Percentiles rank a stretch among this genome's conserved stretches.
phyloP scores from a whole-genome alignment of 23 tunicate species.

The Halocynthia aurantium region DNA sequence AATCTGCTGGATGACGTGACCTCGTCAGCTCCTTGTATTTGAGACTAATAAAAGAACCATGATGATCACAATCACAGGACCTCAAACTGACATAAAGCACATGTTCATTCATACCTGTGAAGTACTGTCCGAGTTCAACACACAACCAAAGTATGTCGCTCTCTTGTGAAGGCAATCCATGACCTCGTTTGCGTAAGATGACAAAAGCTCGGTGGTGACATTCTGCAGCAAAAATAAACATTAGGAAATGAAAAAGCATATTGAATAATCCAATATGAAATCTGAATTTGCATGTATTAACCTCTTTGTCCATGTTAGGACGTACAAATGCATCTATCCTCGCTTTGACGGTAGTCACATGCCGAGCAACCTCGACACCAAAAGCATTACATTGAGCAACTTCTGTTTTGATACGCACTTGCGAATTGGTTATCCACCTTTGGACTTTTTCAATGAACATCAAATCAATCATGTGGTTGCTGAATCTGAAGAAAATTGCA shows the following conservation, averaged over 20 bases:
- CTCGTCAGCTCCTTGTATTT: too few relatives aligned
- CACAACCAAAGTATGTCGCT: slow-evolving; percentile 45
- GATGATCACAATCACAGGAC: too few relatives aligned
- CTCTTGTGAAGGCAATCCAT: slow-evolving; percentile 51
- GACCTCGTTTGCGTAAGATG: slow-evolving; percentile 40
- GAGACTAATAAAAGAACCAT: too few relatives aligned
- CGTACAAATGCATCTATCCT: slow-evolving; percentile 78
- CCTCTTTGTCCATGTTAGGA: slow-evolving; percentile 92
- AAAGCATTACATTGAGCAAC: slow-evolving; percentile 73
- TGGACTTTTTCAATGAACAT: slow-evolving; percentile 62
- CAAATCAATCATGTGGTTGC: slow-evolving; percentile 55
- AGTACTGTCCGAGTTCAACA: neutral
- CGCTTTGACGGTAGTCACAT: slow-evolving; percentile 45
- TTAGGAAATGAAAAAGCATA: neutral
- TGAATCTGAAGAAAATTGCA: slow-evolving; percentile 29
- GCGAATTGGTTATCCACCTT: slow-evolving; percentile 71
- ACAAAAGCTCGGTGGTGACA: slow-evolving; percentile 47
- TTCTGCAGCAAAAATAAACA: slow-evolving; percentile 26
- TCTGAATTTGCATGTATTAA: neutral
- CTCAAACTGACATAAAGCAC: too few relatives aligned
- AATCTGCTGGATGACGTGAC: too few relatives aligned
- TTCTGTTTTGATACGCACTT: slow-evolving; percentile 70
- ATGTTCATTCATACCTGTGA: too few relatives aligned
- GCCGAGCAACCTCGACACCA: slow-evolving; percentile 50
- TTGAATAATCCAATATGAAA: neutral